Evolutionary conservation across 2,888 invertebrate genomes (phyloP).

Genomic region (Neelides folsomi): DNA sequence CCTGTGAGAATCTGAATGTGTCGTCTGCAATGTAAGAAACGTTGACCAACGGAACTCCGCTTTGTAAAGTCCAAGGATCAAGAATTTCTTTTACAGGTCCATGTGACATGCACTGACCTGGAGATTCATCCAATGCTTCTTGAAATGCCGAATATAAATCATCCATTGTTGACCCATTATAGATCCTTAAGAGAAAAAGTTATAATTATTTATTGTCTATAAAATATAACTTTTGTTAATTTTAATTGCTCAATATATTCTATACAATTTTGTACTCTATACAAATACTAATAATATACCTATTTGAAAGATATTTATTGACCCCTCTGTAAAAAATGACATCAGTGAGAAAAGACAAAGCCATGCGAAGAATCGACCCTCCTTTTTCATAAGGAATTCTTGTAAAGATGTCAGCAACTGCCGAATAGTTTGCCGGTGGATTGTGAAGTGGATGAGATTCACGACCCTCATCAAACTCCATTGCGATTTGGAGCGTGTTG

Average conservation of each 20-base stretch:
- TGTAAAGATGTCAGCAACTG: constrained; percentile 10
- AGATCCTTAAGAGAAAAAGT: constrained; percentile 2
- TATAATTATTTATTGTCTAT: no score
- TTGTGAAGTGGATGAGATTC: constrained; percentile 14
- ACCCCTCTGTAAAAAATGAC: constrained; percentile 9
- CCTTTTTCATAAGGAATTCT: constrained; percentile 18
- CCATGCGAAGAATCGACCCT: constrained; percentile 13
- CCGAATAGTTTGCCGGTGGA: constrained; percentile 2
- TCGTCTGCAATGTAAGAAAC: not conserved
- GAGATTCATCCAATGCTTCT: not conserved
- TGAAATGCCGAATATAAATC: constrained; percentile 15
- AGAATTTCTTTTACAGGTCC: constrained; percentile 10
- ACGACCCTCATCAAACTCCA: constrained; percentile 12
- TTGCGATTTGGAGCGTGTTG: constrained; percentile 12
- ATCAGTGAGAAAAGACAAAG: constrained; percentile 4
- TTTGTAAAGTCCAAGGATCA: constrained; percentile 13
- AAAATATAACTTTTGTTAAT: no score
- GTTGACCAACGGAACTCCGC: constrained; percentile 13
- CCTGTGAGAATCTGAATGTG: not conserved
- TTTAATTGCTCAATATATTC: no score
- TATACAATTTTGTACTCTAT: no score
- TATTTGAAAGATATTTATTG: constrained; percentile 9
- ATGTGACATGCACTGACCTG: no score
- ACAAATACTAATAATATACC: no score
- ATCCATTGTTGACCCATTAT: constrained; percentile 6